Evolutionary conservation across 1,140 invertebrate species (phyloP), one percentile per base, ranked within the genome.

Genomic region (Manduca sexta): DNA sequence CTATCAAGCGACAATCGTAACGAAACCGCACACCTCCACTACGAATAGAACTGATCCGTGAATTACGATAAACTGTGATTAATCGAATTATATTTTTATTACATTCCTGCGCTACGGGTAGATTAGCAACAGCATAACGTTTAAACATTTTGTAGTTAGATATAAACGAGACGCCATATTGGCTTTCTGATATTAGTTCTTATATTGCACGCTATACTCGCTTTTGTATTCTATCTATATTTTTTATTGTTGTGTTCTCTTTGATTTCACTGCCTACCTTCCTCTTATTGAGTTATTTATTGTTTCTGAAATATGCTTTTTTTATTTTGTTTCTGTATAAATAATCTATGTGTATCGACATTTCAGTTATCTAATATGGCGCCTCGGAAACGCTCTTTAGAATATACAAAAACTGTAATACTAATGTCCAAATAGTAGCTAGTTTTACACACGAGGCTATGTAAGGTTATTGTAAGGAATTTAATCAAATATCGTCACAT

Each of bases 51-150:
- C 47, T 45, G 31, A 51, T 47, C 43, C 39, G 57, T 18, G 3
- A n/a, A 67, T 69, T 67, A 65, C 46, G 41, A 65, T 66, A 60
- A 53, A 67, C 72, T 82, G 74, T 82, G 75, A 78, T 81, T 71
- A 63, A 64, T 60, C 59, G 58, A 69, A 68, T 66, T 69, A 74
- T 79, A 79, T n/a, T n/a, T n/a, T n/a, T n/a, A n/a, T 52, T 80
- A 84, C 80, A 84, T 84, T 84, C 80, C 77, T 81, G 64, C 60
- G 56, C 60, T 79, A 81, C 80, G 80, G 80, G 77, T 84, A 73
- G 56, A 49, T 49, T 46, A 41, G 31, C 14, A 18, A 44, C 12
- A 18, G 16, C 30, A 45, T 56, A 41, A 44, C 35, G 31, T 48
- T 55, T 45, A 55, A 58, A 53, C 52, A 31, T 45, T 26, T 43